These are phyloP conservation scores for Rissa tridactyla DNA, from an alignment of 2,113 vertebrate species.

Conservation along the genomic window DNA sequence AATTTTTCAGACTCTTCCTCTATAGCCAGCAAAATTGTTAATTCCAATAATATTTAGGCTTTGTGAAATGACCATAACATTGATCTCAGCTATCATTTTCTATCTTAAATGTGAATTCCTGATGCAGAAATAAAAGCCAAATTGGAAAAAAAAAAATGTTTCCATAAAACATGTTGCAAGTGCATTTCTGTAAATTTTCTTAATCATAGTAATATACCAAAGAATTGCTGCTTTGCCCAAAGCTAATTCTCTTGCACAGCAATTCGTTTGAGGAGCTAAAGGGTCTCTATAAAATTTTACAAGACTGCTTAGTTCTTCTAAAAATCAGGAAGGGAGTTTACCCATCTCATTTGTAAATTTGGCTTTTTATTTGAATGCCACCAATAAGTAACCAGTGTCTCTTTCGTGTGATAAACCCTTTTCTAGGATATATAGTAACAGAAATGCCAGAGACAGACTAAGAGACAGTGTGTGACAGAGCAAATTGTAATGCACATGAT, in stretches of 20 bases:
- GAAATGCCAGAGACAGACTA: neutral
- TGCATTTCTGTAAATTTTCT: neutral
- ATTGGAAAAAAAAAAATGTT: neutral
- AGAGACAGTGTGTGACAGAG: neutral
- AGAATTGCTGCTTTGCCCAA: neutral
- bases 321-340: neutral
- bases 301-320: neutral
- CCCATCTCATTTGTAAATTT: neutral
- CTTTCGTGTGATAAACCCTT: neutral
- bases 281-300: neutral
- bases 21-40: neutral
- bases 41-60: neutral
- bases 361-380: neutral
- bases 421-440: neutral
- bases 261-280: neutral
- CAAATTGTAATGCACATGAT: neutral
- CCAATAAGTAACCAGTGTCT: neutral
- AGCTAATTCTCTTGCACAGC: neutral
- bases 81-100: neutral
- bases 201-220: neutral
- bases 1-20: neutral
- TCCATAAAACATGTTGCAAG: neutral
- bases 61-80: neutral
- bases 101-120: neutral
- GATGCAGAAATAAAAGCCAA: neutral